Base-by-base conservation (phyloP, 2,797 vertebrate species). In the Sebastes taczanowskii region DNA sequence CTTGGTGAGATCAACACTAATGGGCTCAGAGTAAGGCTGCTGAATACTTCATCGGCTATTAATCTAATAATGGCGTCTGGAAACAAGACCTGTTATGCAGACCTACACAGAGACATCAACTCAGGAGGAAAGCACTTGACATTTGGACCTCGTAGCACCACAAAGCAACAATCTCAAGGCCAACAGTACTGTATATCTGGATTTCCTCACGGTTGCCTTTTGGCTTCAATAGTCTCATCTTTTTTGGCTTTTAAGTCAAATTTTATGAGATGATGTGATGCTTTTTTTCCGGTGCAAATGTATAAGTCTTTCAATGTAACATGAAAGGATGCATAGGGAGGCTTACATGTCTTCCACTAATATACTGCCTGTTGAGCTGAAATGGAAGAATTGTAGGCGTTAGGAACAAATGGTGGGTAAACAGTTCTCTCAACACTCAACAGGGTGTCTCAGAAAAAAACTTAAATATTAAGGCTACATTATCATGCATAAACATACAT, bases 291-390 rank as follows among this genome's bases (percentile, higher is more conserved):
- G 91, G 93, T 95, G 86, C 94, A 96, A 96, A 95, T 95, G 94
- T 90, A 84, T 53, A 94, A 85, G 92, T 89, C 89, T 94, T 95
- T 95, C 89, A 89, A 25, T 84, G 85, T 87, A 71, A 80, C 85
- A 88, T 83, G 78, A 92, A 92, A 94, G 88, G 91, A 93, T 92
- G 93, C 93, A 89, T 90, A 94, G 92, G 94, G 86, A 92, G 91
- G 93, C 96, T 96, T 96, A 96, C 96, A 95, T 96, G 95, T 96
- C 94, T 93, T 96, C 95, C 95, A 96, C 95, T 96, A 96, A 96
- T 91, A 96, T 95, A 95, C 94, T 95, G 96, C 85, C 92, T 96
- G 95, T 95, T 96, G 95, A 96, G 95, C 96, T 96, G 95, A 92
- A 96, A 96, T 95, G 94, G 94, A 95, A 96, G 93, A 96, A 95